Conservation (phyloP, 2,113 vertebrate species). For the Sinocyclocheilus maitianheensis region DNA sequence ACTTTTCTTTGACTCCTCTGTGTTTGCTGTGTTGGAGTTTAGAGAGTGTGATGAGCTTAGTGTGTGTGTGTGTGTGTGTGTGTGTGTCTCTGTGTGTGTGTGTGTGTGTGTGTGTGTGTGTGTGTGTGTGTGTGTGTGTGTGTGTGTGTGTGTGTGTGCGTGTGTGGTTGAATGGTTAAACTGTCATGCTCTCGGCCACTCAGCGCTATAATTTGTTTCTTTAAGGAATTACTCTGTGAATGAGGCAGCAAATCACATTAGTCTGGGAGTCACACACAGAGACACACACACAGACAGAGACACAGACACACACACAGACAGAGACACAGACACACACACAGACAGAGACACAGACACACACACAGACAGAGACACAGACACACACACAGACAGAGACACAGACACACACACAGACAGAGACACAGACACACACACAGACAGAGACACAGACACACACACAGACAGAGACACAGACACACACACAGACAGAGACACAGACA, state of each 20-base stretch:
- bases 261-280: neutral
- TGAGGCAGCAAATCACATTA: slow-evolving; percentile 43
- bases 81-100: neutral
- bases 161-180: no score
- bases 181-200: neutral
- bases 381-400: neutral
- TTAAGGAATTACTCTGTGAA: slow-evolving; percentile 28
- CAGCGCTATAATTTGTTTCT: slow-evolving; percentile 20
- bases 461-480: no score
- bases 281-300: neutral
- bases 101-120: no score
- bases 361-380: slow-evolving; percentile 6
- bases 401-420: no score
- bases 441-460: no score
- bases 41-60: slow-evolving; percentile 24
- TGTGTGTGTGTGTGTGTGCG: no score
- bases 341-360: no score
- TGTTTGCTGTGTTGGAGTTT: slow-evolving; percentile 38
- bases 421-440: no score
- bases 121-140: no score
- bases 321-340: no score
- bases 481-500: no score
- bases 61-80: no score
- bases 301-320: neutral
- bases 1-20: slow-evolving; percentile 67